Conservation (phyloP, 2,888 invertebrate species). For the Eurois occulta region DNA sequence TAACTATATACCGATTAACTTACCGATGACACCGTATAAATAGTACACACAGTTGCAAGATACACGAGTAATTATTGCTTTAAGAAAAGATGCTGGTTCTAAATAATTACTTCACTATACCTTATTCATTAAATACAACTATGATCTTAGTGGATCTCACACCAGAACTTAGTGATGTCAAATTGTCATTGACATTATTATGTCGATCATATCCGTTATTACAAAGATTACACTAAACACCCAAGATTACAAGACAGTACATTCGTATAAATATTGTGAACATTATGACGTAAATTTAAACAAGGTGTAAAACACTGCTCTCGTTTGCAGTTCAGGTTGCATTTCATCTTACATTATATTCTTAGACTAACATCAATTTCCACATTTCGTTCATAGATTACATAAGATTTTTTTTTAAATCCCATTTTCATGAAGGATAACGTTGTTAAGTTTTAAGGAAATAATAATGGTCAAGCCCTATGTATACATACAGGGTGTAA, state of each 20-base stretch:
- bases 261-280: slow-evolving; percentile 44
- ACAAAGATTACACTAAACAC: slow-evolving; percentile 60
- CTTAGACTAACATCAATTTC: slow-evolving; percentile 31
- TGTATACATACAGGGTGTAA: slow-evolving; percentile 3
- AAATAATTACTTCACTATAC: slow-evolving; percentile 50
- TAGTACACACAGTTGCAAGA: slow-evolving; percentile 44
- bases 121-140: slow-evolving; percentile 51
- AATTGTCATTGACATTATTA: slow-evolving; percentile 60
- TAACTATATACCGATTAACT: slow-evolving; percentile 34
- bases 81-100: slow-evolving; percentile 35
- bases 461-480: neutral
- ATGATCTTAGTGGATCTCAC: slow-evolving; percentile 33
- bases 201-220: slow-evolving; percentile 39
- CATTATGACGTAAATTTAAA: slow-evolving; percentile 35
- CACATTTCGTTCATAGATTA: slow-evolving; percentile 11
- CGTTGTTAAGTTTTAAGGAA: neutral
- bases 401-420: slow-evolving; percentile 7
- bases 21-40: slow-evolving; percentile 39
- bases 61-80: slow-evolving; percentile 58
- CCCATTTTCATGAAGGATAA: neutral
- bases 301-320: slow-evolving; percentile 56
- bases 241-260: slow-evolving; percentile 47
- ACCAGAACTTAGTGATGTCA: slow-evolving; percentile 58
- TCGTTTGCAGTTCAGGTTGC: neutral
- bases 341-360: slow-evolving; percentile 34